Base-by-base conservation (phyloP, 2,888 invertebrate species). In the Amblyjoppa fuscipennis region DNA sequence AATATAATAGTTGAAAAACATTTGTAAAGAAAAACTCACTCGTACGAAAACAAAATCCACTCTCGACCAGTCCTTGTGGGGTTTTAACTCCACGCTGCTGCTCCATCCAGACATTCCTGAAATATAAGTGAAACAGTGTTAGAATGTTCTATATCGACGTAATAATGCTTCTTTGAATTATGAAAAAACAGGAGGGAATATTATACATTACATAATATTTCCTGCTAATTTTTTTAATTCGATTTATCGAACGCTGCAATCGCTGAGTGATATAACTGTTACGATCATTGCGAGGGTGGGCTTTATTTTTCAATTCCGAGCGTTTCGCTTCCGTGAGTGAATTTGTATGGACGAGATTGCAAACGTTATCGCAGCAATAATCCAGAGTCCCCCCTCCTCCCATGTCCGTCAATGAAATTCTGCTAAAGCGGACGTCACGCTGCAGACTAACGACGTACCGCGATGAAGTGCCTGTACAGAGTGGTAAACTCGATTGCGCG, bases 401-500 rank as follows among this genome's bases (percentile, higher is more conserved):
- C 25, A 13, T 59, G 25, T 28, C 28, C 59, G 45, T 45, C 45
- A 28, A 28, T 28, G 59, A 28, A 59, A 28, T 28, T 59, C 28
- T 28, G 25, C 13, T 25, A 9, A 28, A 25, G 1, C 25, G 59
- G 20, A 25, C 28, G 59, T 59, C 59, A 59, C 59, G 28, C 56
- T 74, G 13, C 3, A 31, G 31, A 64, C 64, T 64, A 64, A 34
- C 64, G 16, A n/a, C 38, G 28, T 13, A 74, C 38, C 2, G 45
- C 28, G 31, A 59, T 45, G 28, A 20, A 61, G 41, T 45, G 45
- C 16, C 20, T 4, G 41, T 59, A 25, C 59, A 25, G 59, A 59
- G 11, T 25, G 9, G 59, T 59, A 59, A 59, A 59, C 59, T 59
- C 59, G 59, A 59, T 59, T 59, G 25, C 59, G 25, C 59, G 59